Evolutionary conservation across 2,113 vertebrate species (phyloP).

Genomic region (Hippoglossus stenolepis): DNA sequence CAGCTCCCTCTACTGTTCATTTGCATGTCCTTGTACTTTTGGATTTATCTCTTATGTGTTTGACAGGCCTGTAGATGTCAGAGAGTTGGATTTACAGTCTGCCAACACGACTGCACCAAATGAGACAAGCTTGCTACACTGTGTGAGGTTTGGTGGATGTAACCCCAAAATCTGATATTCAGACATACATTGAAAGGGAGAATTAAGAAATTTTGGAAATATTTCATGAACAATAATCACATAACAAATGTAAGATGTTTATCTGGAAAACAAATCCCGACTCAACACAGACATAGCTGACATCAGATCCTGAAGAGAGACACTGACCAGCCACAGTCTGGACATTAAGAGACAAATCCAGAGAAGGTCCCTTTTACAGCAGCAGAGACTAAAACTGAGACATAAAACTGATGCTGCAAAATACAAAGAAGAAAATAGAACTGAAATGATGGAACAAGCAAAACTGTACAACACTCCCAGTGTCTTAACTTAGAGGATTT

Average conservation of each 20-base stretch:
- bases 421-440: not conserved
- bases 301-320: not conserved
- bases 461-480: not conserved
- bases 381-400: not conserved
- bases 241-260: not conserved
- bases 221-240: not conserved
- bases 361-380: not conserved
- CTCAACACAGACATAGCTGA: not conserved
- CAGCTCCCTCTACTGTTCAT: constrained; percentile 59
- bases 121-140: not conserved
- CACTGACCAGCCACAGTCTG: not conserved
- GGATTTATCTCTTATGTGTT: not conserved
- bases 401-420: not conserved
- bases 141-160: not conserved
- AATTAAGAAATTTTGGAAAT: not conserved
- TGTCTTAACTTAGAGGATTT: not conserved
- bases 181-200: not conserved
- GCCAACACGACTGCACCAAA: not conserved
- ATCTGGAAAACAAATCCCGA: not conserved
- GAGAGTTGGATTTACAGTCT: not conserved
- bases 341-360: not conserved
- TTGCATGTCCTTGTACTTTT: constrained; percentile 12
- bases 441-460: not conserved
- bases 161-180: not conserved
- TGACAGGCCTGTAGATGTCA: not conserved